A percentile compares a stretch with the other conserved stretches of the same genome.
Evolutionary conservation across 2,113 vertebrate species (phyloP).

Genomic region (Upupa epops): DNA sequence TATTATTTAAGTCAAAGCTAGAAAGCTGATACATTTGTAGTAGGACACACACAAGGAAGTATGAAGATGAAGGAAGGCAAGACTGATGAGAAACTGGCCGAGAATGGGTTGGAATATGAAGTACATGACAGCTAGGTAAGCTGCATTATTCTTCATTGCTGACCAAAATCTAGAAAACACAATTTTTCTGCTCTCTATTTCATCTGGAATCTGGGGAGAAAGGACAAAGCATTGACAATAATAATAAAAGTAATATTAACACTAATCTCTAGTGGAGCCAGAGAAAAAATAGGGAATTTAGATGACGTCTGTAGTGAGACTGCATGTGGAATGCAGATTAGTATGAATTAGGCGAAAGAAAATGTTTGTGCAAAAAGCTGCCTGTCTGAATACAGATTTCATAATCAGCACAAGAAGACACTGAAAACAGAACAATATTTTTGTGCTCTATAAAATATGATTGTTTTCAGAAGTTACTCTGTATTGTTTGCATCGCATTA

Average conservation of each 20-base stretch:
- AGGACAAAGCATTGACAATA: slow-evolving; percentile 5
- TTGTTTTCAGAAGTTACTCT: neutral
- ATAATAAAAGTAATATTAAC: slow-evolving; percentile 24
- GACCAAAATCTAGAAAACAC: neutral
- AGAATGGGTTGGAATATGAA: neutral
- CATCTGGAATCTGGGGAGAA: neutral
- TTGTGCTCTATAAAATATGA: neutral
- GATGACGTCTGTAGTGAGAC: neutral
- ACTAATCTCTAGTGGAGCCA: neutral
- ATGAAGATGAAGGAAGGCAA: neutral
- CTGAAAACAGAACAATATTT: neutral
- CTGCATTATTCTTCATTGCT: neutral
- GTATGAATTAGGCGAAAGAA: slow-evolving; percentile 37
- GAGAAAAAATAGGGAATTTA: slow-evolving; percentile 15
- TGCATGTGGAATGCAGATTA: slow-evolving; percentile 54
- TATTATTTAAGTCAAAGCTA: neutral
- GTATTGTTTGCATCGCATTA: neutral
- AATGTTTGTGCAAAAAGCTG: slow-evolving; percentile 19
- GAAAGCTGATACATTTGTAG: neutral
- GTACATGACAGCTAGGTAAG: neutral
- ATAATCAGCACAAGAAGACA: neutral
- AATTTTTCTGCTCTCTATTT: neutral
- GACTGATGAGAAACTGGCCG: neutral
- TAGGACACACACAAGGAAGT: neutral
- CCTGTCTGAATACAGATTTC: slow-evolving; percentile 49